Evolutionary conservation across 1,140 invertebrate species (phyloP).

Genomic region (Frieseomelitta varia): DNA sequence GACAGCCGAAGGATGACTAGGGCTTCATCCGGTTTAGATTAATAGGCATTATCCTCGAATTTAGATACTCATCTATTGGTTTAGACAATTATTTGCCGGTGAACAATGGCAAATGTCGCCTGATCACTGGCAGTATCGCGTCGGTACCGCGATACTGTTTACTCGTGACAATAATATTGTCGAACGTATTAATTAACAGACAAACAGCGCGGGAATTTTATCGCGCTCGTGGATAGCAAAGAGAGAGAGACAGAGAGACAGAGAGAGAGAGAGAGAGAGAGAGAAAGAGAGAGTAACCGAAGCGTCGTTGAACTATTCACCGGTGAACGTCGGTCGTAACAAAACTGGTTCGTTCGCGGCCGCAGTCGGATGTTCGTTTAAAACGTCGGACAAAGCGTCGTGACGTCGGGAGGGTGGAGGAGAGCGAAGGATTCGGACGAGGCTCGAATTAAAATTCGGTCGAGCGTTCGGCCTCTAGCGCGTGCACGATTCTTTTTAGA

Average conservation of each 20-base stretch:
- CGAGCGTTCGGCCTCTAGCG: background rate
- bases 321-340: background rate
- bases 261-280: background rate
- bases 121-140: background rate
- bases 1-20: too few relatives aligned
- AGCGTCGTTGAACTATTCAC: background rate
- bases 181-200: background rate
- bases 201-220: background rate
- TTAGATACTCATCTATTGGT: background rate
- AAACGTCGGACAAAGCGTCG: background rate
- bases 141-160: background rate
- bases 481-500: conserved; percentile 25
- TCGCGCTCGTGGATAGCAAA: too few relatives aligned
- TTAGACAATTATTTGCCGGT: background rate
- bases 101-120: background rate
- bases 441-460: conserved; percentile 41
- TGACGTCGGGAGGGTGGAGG: background rate
- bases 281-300: background rate
- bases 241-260: background rate
- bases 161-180: conserved; percentile 10
- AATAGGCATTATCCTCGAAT: background rate
- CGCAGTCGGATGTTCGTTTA: background rate
- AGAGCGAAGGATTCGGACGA: conserved; percentile 3
- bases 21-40: background rate
- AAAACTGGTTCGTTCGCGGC: background rate